Conservation (phyloP, 2,888 invertebrate species). For the Antheraea yamamai region DNA sequence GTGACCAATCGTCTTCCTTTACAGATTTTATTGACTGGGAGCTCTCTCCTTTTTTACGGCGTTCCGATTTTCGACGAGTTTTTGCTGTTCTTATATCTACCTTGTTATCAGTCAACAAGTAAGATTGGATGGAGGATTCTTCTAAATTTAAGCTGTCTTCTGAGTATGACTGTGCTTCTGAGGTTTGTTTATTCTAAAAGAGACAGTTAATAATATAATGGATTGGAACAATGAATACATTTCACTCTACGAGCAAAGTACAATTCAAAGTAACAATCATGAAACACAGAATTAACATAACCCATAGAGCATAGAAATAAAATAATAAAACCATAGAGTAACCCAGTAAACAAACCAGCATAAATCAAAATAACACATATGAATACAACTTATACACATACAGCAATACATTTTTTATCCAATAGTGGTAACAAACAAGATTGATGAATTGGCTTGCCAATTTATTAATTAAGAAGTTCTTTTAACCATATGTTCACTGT, state of each 20-base stretch:
- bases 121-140: constrained; percentile 4
- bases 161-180: constrained; percentile 3
- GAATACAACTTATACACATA: too few relatives aligned
- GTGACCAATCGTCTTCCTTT: constrained; percentile 22
- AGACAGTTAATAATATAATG: not conserved
- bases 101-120: not conserved
- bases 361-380: too few relatives aligned
- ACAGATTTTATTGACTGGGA: not conserved
- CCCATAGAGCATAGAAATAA: too few relatives aligned
- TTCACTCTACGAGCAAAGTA: not conserved
- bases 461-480: not conserved
- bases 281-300: too few relatives aligned
- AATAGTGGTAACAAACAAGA: too few relatives aligned
- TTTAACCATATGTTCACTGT: not conserved
- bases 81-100: not conserved
- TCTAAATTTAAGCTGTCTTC: constrained; percentile 6
- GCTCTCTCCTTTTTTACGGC: not conserved
- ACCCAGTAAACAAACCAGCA: too few relatives aligned
- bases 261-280: not conserved
- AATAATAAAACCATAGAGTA: too few relatives aligned
- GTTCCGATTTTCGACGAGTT: constrained; percentile 7
- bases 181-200: constrained; percentile 8
- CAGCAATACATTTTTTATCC: too few relatives aligned
- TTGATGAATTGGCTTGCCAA: not conserved
- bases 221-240: not conserved